Conservation (phyloP, 2,797 vertebrate species). For the Babyrousa celebensis region DNA sequence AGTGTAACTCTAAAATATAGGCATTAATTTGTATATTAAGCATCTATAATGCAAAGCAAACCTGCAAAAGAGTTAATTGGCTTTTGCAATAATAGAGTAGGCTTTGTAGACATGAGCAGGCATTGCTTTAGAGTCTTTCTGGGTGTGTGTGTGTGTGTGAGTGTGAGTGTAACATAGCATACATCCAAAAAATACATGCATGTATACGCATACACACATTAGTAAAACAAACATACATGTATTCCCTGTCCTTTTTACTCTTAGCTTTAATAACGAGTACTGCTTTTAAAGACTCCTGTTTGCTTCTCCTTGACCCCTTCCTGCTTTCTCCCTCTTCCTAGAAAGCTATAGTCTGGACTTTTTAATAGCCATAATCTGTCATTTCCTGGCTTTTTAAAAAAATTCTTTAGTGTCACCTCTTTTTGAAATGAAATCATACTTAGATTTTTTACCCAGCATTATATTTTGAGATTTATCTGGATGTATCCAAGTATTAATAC, state of each 20-base stretch:
- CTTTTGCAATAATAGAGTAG: background rate
- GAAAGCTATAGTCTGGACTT: background rate
- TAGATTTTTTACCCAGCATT: constrained; percentile 35
- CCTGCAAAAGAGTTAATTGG: background rate
- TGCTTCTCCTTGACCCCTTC: background rate
- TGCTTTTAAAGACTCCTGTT: background rate
- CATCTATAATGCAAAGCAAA: background rate
- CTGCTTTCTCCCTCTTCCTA: background rate
- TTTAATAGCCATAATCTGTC: background rate
- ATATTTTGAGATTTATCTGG: constrained; percentile 2
- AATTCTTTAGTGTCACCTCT: background rate
- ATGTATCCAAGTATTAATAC: background rate
- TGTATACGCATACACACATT: background rate
- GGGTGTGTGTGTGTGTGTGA: background rate
- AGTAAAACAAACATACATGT: background rate
- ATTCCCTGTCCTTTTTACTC: background rate
- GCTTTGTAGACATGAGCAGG: background rate
- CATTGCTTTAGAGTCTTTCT: background rate
- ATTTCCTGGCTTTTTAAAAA: background rate
- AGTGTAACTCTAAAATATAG: constrained; percentile 42
- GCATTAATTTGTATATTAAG: background rate
- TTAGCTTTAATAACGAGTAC: background rate
- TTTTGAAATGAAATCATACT: constrained; percentile 41
- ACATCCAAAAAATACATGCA: background rate
- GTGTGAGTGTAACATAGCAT: background rate